Evolutionary conservation across 2,113 vertebrate species (phyloP).

Genomic region (Gopherus evgoodei): DNA sequence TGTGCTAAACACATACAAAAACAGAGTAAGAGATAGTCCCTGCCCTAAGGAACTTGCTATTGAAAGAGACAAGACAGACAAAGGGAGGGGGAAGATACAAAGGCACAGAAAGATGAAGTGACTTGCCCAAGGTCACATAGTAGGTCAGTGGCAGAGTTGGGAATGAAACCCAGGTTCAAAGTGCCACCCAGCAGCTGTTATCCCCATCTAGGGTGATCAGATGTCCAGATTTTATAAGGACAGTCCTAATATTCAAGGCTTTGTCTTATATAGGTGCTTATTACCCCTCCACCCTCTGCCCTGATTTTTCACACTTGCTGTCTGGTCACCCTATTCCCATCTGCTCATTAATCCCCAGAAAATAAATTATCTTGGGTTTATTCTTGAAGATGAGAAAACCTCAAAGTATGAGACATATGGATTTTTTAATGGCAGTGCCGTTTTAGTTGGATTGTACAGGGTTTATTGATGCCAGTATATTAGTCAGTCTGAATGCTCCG

Average conservation of each 20-base stretch:
- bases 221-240: too few species aligned
- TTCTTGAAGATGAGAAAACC: background rate
- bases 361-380: background rate
- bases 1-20: background rate
- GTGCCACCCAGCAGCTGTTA: background rate
- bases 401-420: background rate
- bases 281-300: too few species aligned
- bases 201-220: background rate
- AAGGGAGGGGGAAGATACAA: background rate
- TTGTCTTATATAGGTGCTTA: too few species aligned
- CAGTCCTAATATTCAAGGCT: too few species aligned
- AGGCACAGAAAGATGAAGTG: background rate
- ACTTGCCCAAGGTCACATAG: background rate
- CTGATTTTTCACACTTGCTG: too few species aligned
- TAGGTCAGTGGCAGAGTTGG: background rate
- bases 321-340: background rate
- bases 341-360: background rate
- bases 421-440: constrained; percentile 32
- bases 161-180: background rate
- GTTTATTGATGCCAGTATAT: constrained; percentile 43
- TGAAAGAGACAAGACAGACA: background rate
- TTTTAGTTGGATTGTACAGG: constrained; percentile 7
- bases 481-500: constrained; percentile 46
- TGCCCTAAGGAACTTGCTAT: background rate
- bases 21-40: background rate